A percentile compares a stretch with the other conserved stretches of the same genome.
phyloP scores from a whole-genome alignment of 1,140 invertebrate species.

The Mizuhopecten yessoensis region DNA sequence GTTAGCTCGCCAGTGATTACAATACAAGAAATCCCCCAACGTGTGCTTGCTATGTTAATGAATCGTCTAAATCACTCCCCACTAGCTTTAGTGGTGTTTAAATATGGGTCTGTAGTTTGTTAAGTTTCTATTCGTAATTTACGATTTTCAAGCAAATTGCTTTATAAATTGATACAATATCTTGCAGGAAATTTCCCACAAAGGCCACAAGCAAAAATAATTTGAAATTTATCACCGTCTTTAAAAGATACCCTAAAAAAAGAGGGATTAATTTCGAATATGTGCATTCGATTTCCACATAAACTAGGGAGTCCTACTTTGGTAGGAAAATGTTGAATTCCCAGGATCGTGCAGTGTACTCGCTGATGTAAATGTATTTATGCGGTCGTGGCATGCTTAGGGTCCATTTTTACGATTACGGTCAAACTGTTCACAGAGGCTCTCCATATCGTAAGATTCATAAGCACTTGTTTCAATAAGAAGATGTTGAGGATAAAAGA shows the following conservation, averaged over 20 bases:
- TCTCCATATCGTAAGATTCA: background rate
- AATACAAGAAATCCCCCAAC: constrained; percentile 33
- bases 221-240: constrained; percentile 23
- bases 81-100: constrained; percentile 34
- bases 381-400: constrained; percentile 13
- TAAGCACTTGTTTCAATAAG: background rate
- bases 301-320: background rate
- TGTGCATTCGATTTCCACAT: constrained; percentile 28
- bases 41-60: constrained; percentile 19
- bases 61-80: constrained; percentile 37
- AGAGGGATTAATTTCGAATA: constrained; percentile 14
- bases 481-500: background rate
- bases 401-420: constrained; percentile 25
- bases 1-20: background rate
- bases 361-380: constrained; percentile 32
- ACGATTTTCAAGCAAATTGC: constrained; percentile 15
- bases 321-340: constrained; percentile 5
- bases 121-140: constrained; percentile 40
- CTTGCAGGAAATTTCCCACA: constrained; percentile 25
- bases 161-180: constrained; percentile 40
- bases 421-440: background rate
- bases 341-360: background rate
- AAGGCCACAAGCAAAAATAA: constrained; percentile 33
- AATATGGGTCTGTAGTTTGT: constrained; percentile 38
- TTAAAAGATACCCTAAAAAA: constrained; percentile 12